Percentiles rank a stretch among this genome's conserved stretches.
phyloP scores from a whole-genome alignment of 2,797 vertebrate species.

The Anguilla megastoma region DNA sequence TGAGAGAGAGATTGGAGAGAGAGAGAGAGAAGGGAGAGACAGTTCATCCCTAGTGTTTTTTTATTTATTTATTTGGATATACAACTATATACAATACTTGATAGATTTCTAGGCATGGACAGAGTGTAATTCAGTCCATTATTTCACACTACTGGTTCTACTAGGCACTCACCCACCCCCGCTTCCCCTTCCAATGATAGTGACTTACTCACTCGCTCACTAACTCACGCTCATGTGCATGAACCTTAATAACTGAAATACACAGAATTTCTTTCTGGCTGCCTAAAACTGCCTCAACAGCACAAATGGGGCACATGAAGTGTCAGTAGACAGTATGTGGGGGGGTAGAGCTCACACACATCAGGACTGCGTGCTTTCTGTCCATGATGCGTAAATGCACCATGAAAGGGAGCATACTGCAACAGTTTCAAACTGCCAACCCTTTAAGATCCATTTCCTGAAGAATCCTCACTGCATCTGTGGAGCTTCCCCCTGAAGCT shows the following conservation, averaged over 20 bases:
- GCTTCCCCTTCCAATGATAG: slow-evolving; percentile 30
- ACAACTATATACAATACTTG: background rate
- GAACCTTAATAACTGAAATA: slow-evolving; percentile 43
- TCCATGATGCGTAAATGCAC: slow-evolving; percentile 6
- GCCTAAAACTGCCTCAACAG: slow-evolving; percentile 51
- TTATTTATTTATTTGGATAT: background rate
- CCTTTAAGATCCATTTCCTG: background rate
- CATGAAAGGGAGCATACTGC: slow-evolving; percentile 22
- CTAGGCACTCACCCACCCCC: slow-evolving; percentile 42
- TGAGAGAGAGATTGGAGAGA: background rate
- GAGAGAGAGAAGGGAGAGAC: background rate
- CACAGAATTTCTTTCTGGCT: slow-evolving; percentile 45
- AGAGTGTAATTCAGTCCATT: background rate
- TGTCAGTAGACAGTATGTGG: slow-evolving; percentile 56
- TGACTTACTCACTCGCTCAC: slow-evolving; percentile 23
- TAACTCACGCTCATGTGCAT: slow-evolving; percentile 27
- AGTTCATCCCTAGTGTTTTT: background rate
- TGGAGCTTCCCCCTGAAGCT: background rate
- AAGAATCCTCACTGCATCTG: background rate
- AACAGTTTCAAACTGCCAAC: slow-evolving; percentile 11
- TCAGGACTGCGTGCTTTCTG: slow-evolving; percentile 15
- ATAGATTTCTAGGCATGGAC: background rate
- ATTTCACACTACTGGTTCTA: background rate
- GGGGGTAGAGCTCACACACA: slow-evolving; percentile 43
- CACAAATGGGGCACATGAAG: slow-evolving; percentile 54